Base-by-base conservation (phyloP, 2,113 vertebrate genomes). In the Orycteropus afer region DNA sequence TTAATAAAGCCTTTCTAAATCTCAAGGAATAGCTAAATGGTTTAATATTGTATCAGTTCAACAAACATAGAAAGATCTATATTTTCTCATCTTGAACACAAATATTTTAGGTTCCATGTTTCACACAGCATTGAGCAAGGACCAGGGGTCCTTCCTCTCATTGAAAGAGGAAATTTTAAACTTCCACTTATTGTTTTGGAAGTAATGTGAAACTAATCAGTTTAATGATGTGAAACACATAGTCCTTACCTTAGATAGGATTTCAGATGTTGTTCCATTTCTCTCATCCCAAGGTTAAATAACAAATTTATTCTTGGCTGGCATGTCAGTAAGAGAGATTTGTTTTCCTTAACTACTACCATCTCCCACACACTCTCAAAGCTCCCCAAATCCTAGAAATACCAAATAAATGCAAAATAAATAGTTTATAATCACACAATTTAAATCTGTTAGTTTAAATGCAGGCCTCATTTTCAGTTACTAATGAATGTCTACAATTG, bases 171-270 rank as follows among this genome's bases (percentile, higher is more conserved):
- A 82, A 34, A 87, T 47, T 63, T 76, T 61, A 83, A 93, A 87
- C 77, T 84, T 92, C 94, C 49, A 5, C 77, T 32, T 11, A 83
- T 80, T 93, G 85, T 93, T 86, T 94, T 10, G 6, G 27, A 63
- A 55, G 23, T 6, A 51, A 77, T 88, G 89, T 61, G 67, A 57
- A 53, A 71, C 47, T 79, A 45, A 77, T 63, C 55, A 53, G 40
- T 40, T 29, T 61, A 34, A 47, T 2, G 92, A 32, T 25, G 67
- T 3, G 74, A 51, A 45, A 18, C 4, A 40, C 73, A n/a, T 47
- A 37, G 42, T 32, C 73, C 32, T 34, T n/a, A n/a, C 69, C 37
- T 27, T 45, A 87, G 69, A 49, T 15, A 5, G 49, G 10, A 4
- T 92, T 61, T 47, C 81, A 37, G 51, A 29, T 32, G n/a, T 51